A percentile compares a stretch with the other conserved stretches of the same genome.
phyloP scores from a whole-genome alignment of 2,888 invertebrate species.

The Pammene aurita region DNA sequence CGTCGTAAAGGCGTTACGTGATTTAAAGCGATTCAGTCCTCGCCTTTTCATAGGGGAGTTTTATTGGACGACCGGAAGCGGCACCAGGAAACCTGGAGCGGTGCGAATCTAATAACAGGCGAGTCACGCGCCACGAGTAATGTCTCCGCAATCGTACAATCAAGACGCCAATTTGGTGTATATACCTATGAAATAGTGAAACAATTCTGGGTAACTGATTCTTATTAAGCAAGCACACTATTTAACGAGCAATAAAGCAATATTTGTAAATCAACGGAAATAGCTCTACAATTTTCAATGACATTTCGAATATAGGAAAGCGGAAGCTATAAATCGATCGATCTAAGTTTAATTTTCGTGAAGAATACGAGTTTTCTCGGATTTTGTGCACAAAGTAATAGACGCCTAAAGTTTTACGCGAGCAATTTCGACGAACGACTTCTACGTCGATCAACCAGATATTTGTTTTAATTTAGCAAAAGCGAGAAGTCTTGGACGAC shows the following conservation, averaged over 20 bases:
- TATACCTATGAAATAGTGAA: slow-evolving; percentile 18
- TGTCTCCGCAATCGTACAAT: slow-evolving; percentile 44
- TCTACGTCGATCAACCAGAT: neutral
- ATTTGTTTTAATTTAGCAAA: slow-evolving; percentile 9
- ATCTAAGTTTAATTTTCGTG: neutral
- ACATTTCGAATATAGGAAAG: neutral
- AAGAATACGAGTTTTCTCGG: neutral
- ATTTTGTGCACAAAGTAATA: neutral
- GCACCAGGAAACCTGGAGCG: slow-evolving; percentile 1
- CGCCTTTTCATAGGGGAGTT: neutral
- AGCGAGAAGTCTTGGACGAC: neutral
- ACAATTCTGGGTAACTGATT: neutral
- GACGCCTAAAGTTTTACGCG: neutral
- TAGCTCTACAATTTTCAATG: neutral
- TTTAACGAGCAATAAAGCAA: neutral
- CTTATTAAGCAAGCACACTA: neutral
- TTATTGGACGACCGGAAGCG: slow-evolving; percentile 6
- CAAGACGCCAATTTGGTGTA: slow-evolving; percentile 33
- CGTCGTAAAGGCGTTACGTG: slow-evolving; percentile 7
- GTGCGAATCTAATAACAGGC: slow-evolving; percentile 46
- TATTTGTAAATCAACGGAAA: neutral
- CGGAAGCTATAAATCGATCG: too few relatives aligned
- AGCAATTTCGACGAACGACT: neutral
- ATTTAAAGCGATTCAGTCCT: slow-evolving; percentile 7
- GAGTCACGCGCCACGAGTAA: slow-evolving; percentile 46